Base-by-base conservation (phyloP, 1,140 invertebrate genomes). In the Dendroctonus ponderosae region DNA sequence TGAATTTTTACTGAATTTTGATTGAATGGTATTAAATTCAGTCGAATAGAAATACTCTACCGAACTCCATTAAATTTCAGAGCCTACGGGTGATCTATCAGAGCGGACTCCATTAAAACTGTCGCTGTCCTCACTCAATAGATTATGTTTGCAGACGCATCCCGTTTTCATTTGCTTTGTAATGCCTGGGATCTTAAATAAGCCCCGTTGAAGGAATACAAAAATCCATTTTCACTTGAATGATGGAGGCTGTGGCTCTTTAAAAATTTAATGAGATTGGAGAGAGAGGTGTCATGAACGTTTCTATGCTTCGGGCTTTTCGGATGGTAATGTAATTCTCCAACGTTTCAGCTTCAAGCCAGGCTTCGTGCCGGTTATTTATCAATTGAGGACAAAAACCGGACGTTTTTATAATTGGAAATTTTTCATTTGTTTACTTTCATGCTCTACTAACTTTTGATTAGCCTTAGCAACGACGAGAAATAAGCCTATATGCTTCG, bases 111-210 rank as follows among this genome's bases (percentile, higher is more conserved):
- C 40, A 43, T 43, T 57, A 57, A 57, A 57, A 57, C 11, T 38
- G 38, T 12, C 11, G 39, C 54, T 57, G 54, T 43, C 54, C 43
- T 57, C 39, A 42, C 12, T 57, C 39, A 57, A 57, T 57, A 43
- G 54, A 57, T 57, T 42, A 57, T 57, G 54, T 57, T 57, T 57
- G 40, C 54, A 57, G 54, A 57, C 54, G 54, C n/a, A 57, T 57
- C 43, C 43, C 54, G 54, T 42, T 57, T 57, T 57, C 54, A 43
- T 57, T 57, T 42, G 26, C 54, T 57, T 57, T 57, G 39, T 57
- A 57, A 57, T 57, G 54, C 39, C 37, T 12, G n/a, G 54, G 54
- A 57, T 57, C 54, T 42, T 12, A 42, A 57, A 57, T 57, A 57
- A 57, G 39, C 54, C 7, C 39, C 40, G 54, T 42, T 57, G 39